phyloP scores from a whole-genome alignment of 2,888 invertebrate species.

The Zootermopsis nevadensis region DNA sequence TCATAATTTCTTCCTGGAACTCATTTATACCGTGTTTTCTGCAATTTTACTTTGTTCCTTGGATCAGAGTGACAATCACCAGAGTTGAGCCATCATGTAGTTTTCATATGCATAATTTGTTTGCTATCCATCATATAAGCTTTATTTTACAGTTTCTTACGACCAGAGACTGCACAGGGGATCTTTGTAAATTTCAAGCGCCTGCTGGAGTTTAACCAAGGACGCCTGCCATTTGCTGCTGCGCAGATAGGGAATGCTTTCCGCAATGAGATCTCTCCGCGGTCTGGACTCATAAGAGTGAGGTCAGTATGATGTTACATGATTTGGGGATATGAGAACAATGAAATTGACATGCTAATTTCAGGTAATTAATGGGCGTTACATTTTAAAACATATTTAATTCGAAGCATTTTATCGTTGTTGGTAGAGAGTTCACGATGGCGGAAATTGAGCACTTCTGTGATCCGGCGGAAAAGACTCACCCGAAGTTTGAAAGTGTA shows the following conservation, averaged over 20 bases:
- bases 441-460: conserved; percentile 99
- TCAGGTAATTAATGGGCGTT: no score
- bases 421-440: conserved; percentile 94
- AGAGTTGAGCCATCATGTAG: background rate
- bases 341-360: no score
- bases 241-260: conserved; percentile 99
- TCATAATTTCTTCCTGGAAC: background rate
- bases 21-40: background rate
- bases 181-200: conserved; percentile 99
- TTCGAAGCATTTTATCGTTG: background rate
- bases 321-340: no score
- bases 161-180: conserved; percentile 99
- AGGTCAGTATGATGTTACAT: conserved; percentile 60
- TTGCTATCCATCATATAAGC: background rate
- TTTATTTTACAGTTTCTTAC: conserved; percentile 74
- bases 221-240: conserved; percentile 95
- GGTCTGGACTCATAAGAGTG: conserved; percentile 94
- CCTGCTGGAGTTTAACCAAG: conserved; percentile 96
- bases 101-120: background rate
- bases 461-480: conserved; percentile 87
- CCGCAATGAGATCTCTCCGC: conserved; percentile 98
- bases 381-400: no score
- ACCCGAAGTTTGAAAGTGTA: conserved; percentile 88
- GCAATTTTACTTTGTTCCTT: background rate
- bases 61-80: background rate